These are phyloP conservation scores for Trisateles emortualis DNA, from an alignment of 2,888 invertebrate species.

Conservation along the genomic window DNA sequence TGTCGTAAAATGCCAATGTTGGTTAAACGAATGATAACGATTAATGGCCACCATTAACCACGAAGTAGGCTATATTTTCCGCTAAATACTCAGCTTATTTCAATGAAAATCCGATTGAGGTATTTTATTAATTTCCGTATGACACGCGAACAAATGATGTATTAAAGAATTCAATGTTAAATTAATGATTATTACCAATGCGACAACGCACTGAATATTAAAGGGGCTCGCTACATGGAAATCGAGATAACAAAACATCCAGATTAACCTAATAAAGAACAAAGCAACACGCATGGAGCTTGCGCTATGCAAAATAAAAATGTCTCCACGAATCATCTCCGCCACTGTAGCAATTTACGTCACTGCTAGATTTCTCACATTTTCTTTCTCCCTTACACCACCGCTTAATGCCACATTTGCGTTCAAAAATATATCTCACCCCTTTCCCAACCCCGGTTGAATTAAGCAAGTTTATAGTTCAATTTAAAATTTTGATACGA, in stretches of 20 bases:
- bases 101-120: conserved; percentile 41
- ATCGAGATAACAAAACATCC: conserved; percentile 19
- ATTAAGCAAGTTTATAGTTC: conserved; percentile 51
- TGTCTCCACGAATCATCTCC: conserved; percentile 39
- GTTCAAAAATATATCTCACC: conserved; percentile 46
- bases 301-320: conserved; percentile 41
- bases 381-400: conserved; percentile 37
- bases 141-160: conserved; percentile 42
- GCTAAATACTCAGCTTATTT: conserved; percentile 37
- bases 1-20: conserved; percentile 22
- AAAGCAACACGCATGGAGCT: conserved; percentile 20
- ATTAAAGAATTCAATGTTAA: conserved; percentile 30
- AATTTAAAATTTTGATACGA: conserved; percentile 52
- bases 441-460: conserved; percentile 41
- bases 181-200: conserved; percentile 30
- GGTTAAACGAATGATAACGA: conserved; percentile 29
- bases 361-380: conserved; percentile 31
- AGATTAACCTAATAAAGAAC: conserved; percentile 27
- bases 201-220: conserved; percentile 22
- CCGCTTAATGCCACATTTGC: conserved; percentile 43
- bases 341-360: conserved; percentile 35
- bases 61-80: conserved; percentile 34
- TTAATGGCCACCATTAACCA: conserved; percentile 24
- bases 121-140: conserved; percentile 35
- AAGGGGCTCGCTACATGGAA: conserved; percentile 13